Percentiles rank a stretch among this genome's conserved stretches.
Conservation (phyloP, 2,797 vertebrate genomes). For the Enteromius treurensis region DNA sequence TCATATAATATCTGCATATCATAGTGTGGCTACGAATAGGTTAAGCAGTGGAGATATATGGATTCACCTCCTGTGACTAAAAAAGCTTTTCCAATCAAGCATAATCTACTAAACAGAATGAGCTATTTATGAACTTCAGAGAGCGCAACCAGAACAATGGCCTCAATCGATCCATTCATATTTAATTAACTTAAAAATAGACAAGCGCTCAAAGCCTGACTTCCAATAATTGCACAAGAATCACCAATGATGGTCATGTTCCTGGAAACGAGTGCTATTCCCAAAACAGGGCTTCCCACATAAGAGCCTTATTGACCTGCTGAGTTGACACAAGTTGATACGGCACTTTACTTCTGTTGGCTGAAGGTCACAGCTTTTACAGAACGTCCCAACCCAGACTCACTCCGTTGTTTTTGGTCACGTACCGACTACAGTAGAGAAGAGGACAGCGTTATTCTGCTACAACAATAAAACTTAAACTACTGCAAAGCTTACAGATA, state of each 20-base stretch:
- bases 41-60: background rate
- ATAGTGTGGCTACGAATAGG: background rate
- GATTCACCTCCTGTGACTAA: background rate
- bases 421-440: no score
- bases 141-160: background rate
- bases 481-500: no score
- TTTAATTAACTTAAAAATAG: slow-evolving; percentile 11
- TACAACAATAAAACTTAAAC: no score
- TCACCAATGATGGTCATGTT: background rate
- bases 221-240: background rate
- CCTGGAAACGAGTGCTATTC: background rate
- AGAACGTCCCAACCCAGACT: background rate
- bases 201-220: background rate
- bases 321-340: slow-evolving; percentile 27
- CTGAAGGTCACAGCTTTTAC: background rate
- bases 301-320: slow-evolving; percentile 45
- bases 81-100: slow-evolving; percentile 3
- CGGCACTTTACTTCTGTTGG: background rate
- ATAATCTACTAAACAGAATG: background rate
- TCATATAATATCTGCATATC: background rate
- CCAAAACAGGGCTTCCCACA: slow-evolving; percentile 32
- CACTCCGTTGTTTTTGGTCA: background rate
- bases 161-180: slow-evolving; percentile 6
- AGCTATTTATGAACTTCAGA: slow-evolving; percentile 4
- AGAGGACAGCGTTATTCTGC: no score